Percentiles rank a stretch among this genome's conserved stretches.
Evolutionary conservation across 2,797 vertebrate species (phyloP).

Genomic region (Dallia pectoralis): DNA sequence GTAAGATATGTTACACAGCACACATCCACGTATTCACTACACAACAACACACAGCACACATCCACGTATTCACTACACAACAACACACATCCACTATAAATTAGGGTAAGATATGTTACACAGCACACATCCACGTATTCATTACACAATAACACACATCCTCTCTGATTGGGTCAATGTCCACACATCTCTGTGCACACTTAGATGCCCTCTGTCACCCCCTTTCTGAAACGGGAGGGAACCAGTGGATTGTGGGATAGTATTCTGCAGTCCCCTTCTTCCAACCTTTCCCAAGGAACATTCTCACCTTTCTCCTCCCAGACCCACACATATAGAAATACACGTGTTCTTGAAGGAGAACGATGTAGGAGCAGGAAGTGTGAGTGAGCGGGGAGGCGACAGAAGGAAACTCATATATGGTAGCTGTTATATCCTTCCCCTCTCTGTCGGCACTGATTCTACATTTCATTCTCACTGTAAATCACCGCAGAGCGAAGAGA

Average conservation of each 20-base stretch:
- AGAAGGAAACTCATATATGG: not conserved
- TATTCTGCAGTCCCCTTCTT: slow-evolving; percentile 14
- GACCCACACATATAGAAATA: too few relatives aligned
- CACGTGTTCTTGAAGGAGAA: slow-evolving; percentile 2
- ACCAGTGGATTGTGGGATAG: not conserved
- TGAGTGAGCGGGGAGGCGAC: not conserved
- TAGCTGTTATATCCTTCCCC: not conserved
- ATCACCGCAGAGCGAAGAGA: not conserved
- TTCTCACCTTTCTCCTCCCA: too few relatives aligned
- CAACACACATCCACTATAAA: too few relatives aligned
- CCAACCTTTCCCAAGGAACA: not conserved
- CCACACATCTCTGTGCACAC: too few relatives aligned
- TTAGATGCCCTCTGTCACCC: not conserved
- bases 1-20: too few relatives aligned
- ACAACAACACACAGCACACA: too few relatives aligned
- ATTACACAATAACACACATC: too few relatives aligned
- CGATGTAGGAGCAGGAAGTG: not conserved
- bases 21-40: too few relatives aligned
- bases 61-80: too few relatives aligned
- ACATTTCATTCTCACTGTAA: not conserved
- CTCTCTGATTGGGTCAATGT: too few relatives aligned
- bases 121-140: too few relatives aligned
- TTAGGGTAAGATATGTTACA: too few relatives aligned
- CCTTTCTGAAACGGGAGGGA: not conserved
- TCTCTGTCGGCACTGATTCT: not conserved